Evolutionary conservation across 2,797 vertebrate species (phyloP).

Genomic region (Sebastiscus albofasciatus): DNA sequence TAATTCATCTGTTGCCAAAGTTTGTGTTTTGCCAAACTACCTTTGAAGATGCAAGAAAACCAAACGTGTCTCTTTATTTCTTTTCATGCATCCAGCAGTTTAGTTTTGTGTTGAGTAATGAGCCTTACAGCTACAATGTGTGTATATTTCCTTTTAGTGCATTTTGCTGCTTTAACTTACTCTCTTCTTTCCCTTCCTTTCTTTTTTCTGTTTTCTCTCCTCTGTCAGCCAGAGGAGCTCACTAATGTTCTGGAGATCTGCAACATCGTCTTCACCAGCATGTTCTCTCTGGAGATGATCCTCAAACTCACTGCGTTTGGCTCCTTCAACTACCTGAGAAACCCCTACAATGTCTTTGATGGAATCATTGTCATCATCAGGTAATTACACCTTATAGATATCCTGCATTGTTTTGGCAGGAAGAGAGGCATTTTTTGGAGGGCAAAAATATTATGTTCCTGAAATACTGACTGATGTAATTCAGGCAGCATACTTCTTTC

Average conservation of each 20-base stretch:
- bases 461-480: not conserved
- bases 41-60: not conserved
- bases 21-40: not conserved
- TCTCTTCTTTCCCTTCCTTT: not conserved
- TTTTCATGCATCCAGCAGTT: no score
- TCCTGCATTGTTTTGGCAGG: not conserved
- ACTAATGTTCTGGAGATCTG: slow-evolving; percentile 97
- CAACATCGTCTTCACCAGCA: slow-evolving; percentile 98
- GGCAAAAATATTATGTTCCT: not conserved
- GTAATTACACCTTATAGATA: slow-evolving; percentile 58
- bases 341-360: slow-evolving; percentile 97
- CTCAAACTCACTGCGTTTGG: slow-evolving; percentile 95
- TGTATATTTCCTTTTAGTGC: not conserved
- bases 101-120: not conserved
- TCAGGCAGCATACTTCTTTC: not conserved
- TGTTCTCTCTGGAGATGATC: slow-evolving; percentile 98
- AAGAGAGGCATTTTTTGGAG: fast-evolving
- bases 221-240: slow-evolving; percentile 90
- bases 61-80: no score
- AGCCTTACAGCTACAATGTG: not conserved
- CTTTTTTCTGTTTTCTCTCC: not conserved
- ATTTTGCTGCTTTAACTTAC: not conserved
- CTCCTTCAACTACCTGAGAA: slow-evolving; percentile 92
- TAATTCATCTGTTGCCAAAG: not conserved
- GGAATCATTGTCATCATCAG: slow-evolving; percentile 98